These are phyloP conservation scores for Kradibia gibbosae DNA, from an alignment of 1,140 invertebrate species.

Conservation along the genomic window DNA sequence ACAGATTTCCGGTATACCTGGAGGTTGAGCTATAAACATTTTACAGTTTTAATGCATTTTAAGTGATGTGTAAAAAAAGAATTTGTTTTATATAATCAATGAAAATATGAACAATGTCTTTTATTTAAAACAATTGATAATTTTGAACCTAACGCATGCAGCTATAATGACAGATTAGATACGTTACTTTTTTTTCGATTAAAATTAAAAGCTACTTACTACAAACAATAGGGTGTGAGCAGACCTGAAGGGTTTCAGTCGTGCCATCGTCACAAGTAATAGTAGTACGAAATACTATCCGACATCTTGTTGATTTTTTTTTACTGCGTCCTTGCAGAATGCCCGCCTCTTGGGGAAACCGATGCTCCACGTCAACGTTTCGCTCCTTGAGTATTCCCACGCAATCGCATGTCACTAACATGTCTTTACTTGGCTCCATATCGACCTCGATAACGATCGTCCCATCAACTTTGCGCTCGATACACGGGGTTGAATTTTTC, in stretches of 20 bases:
- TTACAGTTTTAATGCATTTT: background rate
- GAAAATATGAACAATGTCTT: no score
- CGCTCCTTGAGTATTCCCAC: constrained; percentile 92
- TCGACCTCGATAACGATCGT: constrained; percentile 95
- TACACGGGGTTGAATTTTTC: constrained; percentile 95
- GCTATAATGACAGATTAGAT: no score
- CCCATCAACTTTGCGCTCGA: constrained; percentile 90
- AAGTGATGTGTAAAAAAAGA: no score
- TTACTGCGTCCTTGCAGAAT: constrained; percentile 80
- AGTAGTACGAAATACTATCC: constrained; percentile 94
- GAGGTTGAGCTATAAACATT: constrained; percentile 86
- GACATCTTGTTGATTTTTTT: constrained; percentile 94
- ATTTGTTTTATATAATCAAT: no score
- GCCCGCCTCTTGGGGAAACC: constrained; percentile 84
- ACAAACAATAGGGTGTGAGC: constrained; percentile 95
- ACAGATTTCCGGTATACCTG: constrained; percentile 95
- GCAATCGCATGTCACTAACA: constrained; percentile 91
- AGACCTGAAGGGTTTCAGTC: constrained; percentile 89
- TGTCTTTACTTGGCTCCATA: constrained; percentile 89
- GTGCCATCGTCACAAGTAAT: constrained; percentile 83
- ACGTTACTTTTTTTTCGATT: no score
- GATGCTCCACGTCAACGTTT: constrained; percentile 96
- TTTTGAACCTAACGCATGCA: no score
- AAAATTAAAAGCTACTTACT: no score
- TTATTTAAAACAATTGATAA: no score